Percentiles rank a stretch among this genome's conserved stretches.
These are phyloP conservation scores for Micoletzkya japonica DNA, from an alignment of 2,888 invertebrate genomes.

Conservation along the genomic window DNA sequence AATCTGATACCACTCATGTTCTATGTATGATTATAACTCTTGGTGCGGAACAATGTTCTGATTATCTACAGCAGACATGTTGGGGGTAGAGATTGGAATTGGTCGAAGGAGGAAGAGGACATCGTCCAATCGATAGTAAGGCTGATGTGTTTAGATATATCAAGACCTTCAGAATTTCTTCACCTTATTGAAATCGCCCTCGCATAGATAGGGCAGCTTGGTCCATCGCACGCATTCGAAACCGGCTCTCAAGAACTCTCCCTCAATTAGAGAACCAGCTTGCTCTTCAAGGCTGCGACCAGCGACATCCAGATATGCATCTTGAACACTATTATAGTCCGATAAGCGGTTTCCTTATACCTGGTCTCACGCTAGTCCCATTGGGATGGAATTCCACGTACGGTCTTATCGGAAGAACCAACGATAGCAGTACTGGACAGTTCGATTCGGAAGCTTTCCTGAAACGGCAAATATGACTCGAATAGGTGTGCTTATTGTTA, in stretches of 20 bases:
- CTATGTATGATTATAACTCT: too few species aligned
- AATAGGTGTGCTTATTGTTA: background rate
- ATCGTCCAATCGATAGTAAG: conserved; percentile 55
- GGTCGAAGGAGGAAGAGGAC: conserved; percentile 52
- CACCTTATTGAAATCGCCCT: conserved; percentile 75
- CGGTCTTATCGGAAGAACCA: conserved; percentile 89
- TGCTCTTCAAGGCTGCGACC: conserved; percentile 72
- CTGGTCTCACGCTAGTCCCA: conserved; percentile 37
- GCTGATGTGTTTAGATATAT: conserved; percentile 37
- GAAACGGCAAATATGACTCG: background rate
- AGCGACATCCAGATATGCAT: conserved; percentile 63
- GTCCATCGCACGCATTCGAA: conserved; percentile 81
- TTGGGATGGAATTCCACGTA: conserved; percentile 78
- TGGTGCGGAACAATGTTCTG: too few species aligned
- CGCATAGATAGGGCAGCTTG: conserved; percentile 90
- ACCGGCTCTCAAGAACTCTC: conserved; percentile 74
- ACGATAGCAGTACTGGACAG: conserved; percentile 73
- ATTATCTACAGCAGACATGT: too few species aligned
- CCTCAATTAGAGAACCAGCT: conserved; percentile 74
- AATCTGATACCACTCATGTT: too few species aligned
- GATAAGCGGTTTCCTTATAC: conserved; percentile 39
- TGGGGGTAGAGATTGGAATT: too few species aligned
- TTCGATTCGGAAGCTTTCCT: conserved; percentile 59
- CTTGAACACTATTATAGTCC: conserved; percentile 29
- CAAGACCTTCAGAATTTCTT: background rate